Conservation (phyloP, 2,888 invertebrate species). For the Hymenopus coronatus region DNA sequence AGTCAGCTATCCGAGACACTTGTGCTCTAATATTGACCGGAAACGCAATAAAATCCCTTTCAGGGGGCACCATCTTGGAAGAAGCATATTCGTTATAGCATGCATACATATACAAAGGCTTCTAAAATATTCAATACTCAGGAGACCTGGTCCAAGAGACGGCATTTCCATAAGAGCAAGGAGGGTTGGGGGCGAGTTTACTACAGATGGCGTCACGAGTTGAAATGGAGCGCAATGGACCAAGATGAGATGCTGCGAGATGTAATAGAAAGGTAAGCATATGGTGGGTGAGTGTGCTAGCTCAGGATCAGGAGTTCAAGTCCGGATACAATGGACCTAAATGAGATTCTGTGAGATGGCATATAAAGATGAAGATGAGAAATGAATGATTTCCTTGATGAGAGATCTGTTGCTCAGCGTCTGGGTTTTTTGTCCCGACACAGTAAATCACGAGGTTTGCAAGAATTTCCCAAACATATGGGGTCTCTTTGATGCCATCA, state of each 20-base stretch:
- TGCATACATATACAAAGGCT: background rate
- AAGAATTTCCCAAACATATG: too few species aligned
- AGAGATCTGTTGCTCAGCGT: too few species aligned
- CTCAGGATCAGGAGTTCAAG: too few species aligned
- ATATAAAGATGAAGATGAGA: too few species aligned
- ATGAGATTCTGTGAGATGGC: too few species aligned
- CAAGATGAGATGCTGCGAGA: background rate
- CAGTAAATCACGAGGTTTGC: too few species aligned
- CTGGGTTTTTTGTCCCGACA: too few species aligned
- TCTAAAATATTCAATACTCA: slow-evolving; percentile 30
- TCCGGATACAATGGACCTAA: too few species aligned
- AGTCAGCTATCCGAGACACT: background rate
- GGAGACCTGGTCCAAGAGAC: background rate
- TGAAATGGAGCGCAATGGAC: background rate
- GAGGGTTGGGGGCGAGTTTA: background rate
- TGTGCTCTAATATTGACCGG: background rate
- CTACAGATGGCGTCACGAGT: background rate
- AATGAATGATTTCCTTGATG: too few species aligned
- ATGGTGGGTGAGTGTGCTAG: too few species aligned
- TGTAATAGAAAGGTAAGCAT: background rate
- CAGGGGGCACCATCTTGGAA: background rate
- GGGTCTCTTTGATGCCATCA: too few species aligned
- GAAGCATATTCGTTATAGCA: slow-evolving; percentile 14
- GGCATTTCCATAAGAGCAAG: background rate
- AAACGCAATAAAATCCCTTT: background rate